A percentile compares a stretch with the other conserved stretches of the same genome.
Evolutionary conservation across 1,140 invertebrate genomes (phyloP).

Genomic region (Oscheius sp.): DNA sequence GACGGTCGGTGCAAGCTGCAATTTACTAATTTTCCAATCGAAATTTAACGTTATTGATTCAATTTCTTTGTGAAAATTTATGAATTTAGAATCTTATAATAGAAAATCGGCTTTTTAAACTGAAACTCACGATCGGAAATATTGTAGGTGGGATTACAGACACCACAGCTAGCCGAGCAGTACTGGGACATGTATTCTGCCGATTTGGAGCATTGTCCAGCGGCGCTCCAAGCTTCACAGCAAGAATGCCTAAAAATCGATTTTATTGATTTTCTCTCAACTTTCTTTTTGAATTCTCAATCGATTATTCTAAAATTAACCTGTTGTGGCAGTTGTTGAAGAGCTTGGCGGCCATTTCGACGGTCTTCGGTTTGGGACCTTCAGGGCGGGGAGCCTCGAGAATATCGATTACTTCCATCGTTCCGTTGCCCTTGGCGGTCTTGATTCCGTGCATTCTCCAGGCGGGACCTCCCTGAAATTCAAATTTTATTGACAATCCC

Average conservation of each 20-base stretch:
- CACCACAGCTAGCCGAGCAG: constrained; percentile 46
- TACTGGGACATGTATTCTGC: constrained; percentile 50
- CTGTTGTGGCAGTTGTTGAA: constrained; percentile 55
- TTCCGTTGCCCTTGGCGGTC: background rate
- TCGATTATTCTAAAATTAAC: background rate
- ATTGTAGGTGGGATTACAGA: constrained; percentile 53
- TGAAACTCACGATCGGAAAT: constrained; percentile 44
- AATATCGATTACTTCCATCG: background rate
- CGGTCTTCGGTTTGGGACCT: constrained; percentile 26
- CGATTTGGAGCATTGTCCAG: constrained; percentile 48
- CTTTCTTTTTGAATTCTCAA: background rate
- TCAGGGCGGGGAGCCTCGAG: background rate
- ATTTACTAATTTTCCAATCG: constrained; percentile 3
- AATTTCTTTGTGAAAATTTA: background rate
- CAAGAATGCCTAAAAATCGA: constrained; percentile 45
- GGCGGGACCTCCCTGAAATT: constrained; percentile 11
- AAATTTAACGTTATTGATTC: background rate
- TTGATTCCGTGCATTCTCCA: constrained; percentile 22
- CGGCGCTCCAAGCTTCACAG: constrained; percentile 51
- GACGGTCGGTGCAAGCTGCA: constrained; percentile 25
- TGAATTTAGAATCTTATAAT: background rate
- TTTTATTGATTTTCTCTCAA: background rate
- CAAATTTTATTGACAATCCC: background rate
- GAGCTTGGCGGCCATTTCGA: constrained; percentile 27
- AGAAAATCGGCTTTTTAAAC: background rate